A percentile compares a stretch with the other conserved stretches of the same genome.
Conservation (phyloP, 1,140 invertebrate genomes). For the Nasonia longicornis region DNA sequence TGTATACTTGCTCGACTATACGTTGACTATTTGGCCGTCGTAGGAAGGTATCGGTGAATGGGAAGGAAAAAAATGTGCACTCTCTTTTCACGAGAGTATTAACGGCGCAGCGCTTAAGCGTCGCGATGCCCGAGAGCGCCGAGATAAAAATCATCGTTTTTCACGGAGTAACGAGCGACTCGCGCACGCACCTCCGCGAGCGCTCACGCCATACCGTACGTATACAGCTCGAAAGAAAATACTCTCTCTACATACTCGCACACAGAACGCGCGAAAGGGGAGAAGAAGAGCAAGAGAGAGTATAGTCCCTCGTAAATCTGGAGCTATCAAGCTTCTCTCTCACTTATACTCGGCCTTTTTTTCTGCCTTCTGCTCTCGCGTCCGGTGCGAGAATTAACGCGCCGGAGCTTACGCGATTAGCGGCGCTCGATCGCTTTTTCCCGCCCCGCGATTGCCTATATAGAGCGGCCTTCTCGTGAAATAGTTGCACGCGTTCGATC, state of each 20-base stretch:
- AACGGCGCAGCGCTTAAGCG: not conserved
- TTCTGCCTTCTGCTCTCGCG: not conserved
- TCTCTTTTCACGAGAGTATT: not conserved
- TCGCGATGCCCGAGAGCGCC: not conserved
- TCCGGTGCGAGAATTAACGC: not conserved
- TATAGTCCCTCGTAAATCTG: constrained; percentile 20
- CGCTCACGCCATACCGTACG: too few relatives aligned
- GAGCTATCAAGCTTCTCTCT: not conserved
- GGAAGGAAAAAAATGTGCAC: not conserved
- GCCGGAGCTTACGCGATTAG: constrained; percentile 5
- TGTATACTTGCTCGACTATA: too few relatives aligned
- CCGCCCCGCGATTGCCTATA: not conserved
- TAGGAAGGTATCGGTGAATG: too few relatives aligned
- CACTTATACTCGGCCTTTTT: not conserved
- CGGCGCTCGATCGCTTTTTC: not conserved
- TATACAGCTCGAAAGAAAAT: constrained; percentile 1
- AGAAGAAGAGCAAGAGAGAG: not conserved
- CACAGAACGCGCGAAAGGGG: not conserved
- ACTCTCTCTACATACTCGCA: not conserved
- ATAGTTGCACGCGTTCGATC: not conserved
- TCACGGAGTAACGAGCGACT: constrained; percentile 27
- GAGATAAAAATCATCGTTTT: constrained; percentile 39
- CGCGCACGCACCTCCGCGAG: not conserved
- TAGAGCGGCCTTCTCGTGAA: not conserved
- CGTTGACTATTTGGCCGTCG: too few relatives aligned